Conservation (phyloP, 2,113 vertebrate species). For the Oryzias javanicus region DNA sequence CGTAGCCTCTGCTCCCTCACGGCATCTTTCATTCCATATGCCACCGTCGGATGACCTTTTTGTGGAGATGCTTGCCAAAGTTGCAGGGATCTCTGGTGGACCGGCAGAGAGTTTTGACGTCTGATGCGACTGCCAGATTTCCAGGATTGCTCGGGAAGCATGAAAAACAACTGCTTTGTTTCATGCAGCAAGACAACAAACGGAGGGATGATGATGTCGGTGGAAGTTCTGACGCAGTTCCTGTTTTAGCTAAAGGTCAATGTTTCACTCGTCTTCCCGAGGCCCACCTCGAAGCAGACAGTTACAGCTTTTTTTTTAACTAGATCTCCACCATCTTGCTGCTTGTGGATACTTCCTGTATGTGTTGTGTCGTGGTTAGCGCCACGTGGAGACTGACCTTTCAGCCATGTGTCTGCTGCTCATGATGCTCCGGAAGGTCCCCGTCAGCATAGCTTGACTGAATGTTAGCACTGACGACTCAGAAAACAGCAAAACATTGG, state of each 20-base stretch:
- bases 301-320: constrained; percentile 3
- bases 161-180: background rate
- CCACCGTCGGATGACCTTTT: constrained; percentile 45
- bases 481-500: constrained; percentile 6
- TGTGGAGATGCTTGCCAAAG: constrained; percentile 36
- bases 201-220: background rate
- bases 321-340: constrained; percentile 30
- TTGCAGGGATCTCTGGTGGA: constrained; percentile 30
- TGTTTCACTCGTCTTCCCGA: constrained; percentile 23
- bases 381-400: constrained; percentile 61
- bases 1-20: constrained; percentile 8
- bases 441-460: constrained; percentile 28
- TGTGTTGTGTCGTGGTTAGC: constrained; percentile 32
- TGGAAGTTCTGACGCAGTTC: background rate
- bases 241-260: constrained; percentile 47
- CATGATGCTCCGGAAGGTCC: constrained; percentile 39
- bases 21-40: constrained; percentile 21
- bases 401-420: constrained; percentile 59
- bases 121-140: constrained; percentile 37
- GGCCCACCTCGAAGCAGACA: constrained; percentile 17
- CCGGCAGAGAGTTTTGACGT: constrained; percentile 32
- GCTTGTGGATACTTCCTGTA: constrained; percentile 31
- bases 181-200: constrained; percentile 9
- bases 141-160: constrained; percentile 10
- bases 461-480: constrained; percentile 36